phyloP scores from a whole-genome alignment of 2,113 vertebrate species.

The Clinocottus analis region DNA sequence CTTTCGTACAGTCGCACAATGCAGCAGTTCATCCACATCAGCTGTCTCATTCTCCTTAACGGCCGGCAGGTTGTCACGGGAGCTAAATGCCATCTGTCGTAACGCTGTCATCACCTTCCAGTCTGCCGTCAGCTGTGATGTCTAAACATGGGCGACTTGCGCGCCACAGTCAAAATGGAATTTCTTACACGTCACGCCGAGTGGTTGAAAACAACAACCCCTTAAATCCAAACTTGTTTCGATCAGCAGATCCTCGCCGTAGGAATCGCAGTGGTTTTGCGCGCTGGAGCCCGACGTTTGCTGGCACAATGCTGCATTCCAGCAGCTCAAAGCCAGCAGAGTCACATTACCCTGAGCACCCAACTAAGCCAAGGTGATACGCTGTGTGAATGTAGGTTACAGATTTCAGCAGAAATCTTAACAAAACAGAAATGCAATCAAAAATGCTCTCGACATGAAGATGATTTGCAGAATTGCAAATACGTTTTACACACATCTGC shows the following conservation, averaged over 20 bases:
- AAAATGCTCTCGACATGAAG: slow-evolving; percentile 14
- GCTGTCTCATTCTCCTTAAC: slow-evolving; percentile 52
- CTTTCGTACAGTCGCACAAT: slow-evolving; percentile 24
- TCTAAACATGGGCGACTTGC: slow-evolving; percentile 59
- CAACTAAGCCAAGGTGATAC: slow-evolving; percentile 60
- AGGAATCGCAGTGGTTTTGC: slow-evolving; percentile 24
- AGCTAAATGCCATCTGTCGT: slow-evolving; percentile 59
- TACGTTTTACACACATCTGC: background rate
- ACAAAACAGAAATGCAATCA: slow-evolving; percentile 24
- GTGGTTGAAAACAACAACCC: background rate
- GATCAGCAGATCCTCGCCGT: slow-evolving; percentile 1
- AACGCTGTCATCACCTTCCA: slow-evolving; percentile 51
- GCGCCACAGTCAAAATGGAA: slow-evolving; percentile 39
- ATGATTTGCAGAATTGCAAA: slow-evolving; percentile 13
- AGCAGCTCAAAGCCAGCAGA: slow-evolving; percentile 45
- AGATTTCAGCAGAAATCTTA: slow-evolving; percentile 31
- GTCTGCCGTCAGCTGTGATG: slow-evolving; percentile 59
- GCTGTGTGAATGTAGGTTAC: slow-evolving; percentile 38
- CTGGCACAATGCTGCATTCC: slow-evolving; percentile 57
- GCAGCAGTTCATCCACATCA: slow-evolving; percentile 50
- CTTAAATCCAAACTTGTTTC: background rate
- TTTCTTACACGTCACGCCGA: slow-evolving; percentile 20
- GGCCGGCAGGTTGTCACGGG: slow-evolving; percentile 46
- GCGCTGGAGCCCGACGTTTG: slow-evolving; percentile 22
- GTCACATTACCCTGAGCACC: slow-evolving; percentile 47